Evolutionary conservation across 2,888 invertebrate species (phyloP).

Genomic region (Ectobius pallidus): DNA sequence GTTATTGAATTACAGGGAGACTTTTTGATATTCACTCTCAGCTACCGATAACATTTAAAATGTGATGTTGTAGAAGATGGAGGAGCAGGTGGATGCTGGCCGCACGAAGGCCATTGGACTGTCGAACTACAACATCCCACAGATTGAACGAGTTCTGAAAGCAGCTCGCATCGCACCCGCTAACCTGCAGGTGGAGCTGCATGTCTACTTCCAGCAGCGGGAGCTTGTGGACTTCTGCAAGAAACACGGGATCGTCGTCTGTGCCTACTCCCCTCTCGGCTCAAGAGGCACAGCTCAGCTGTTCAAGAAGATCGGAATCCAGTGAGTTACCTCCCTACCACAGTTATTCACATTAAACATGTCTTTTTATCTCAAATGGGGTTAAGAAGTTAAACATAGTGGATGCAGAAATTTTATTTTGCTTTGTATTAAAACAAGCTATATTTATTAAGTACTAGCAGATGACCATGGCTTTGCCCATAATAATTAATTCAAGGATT

Average conservation of each 20-base stretch:
- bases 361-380: too few relatives aligned
- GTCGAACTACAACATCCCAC: constrained; percentile 80
- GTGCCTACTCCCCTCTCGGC: constrained; percentile 48
- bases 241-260: constrained; percentile 49
- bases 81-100: constrained; percentile 70
- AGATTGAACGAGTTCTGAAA: constrained; percentile 70
- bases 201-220: constrained; percentile 55
- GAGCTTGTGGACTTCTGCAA: constrained; percentile 51
- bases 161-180: constrained; percentile 68
- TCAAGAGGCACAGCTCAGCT: constrained; percentile 43
- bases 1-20: too few relatives aligned
- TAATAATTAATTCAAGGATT: too few relatives aligned
- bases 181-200: constrained; percentile 62
- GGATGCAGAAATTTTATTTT: too few relatives aligned
- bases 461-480: too few relatives aligned
- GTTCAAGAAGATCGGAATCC: constrained; percentile 2
- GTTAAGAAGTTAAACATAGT: too few relatives aligned
- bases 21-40: too few relatives aligned
- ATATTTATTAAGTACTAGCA: too few relatives aligned
- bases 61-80: constrained; percentile 61
- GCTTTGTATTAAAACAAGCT: too few relatives aligned
- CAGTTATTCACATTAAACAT: too few relatives aligned
- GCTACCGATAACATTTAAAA: too few relatives aligned
- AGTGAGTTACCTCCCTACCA: neutral
- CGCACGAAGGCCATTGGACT: constrained; percentile 79